Evolutionary conservation across 1,140 invertebrate genomes (phyloP).

Genomic region (Aphaenogaster rudis): DNA sequence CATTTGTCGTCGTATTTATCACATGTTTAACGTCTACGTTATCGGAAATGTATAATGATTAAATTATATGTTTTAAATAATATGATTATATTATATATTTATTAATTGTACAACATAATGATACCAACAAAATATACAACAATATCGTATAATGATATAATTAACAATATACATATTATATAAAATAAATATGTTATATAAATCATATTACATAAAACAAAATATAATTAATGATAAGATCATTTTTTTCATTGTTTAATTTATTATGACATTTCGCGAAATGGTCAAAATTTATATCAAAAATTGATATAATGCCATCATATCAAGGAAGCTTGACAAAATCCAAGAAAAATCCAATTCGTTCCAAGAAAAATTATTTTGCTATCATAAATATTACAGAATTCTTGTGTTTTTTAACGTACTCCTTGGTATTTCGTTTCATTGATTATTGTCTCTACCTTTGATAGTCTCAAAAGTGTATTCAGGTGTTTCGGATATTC

Average conservation of each 20-base stretch:
- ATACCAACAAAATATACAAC: background rate
- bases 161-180: background rate
- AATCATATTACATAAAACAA: background rate
- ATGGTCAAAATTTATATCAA: background rate
- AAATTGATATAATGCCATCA: background rate
- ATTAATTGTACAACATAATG: background rate
- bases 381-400: background rate
- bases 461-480: constrained; percentile 56
- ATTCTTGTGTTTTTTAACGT: background rate
- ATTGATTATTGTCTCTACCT: constrained; percentile 56
- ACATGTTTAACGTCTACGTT: constrained; percentile 18
- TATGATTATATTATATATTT: constrained; percentile 17
- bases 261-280: background rate
- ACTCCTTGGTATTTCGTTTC: constrained; percentile 41
- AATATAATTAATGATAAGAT: background rate
- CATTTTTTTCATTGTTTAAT: background rate
- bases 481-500: constrained; percentile 53
- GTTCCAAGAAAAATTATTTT: background rate
- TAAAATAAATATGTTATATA: background rate
- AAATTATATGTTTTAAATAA: background rate
- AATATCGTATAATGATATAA: background rate
- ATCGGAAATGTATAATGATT: background rate
- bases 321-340: background rate
- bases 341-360: no score
- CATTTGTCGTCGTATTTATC: constrained; percentile 10